Evolutionary conservation across 2,797 vertebrate species (phyloP).

Genomic region (Cossypha caffra): DNA sequence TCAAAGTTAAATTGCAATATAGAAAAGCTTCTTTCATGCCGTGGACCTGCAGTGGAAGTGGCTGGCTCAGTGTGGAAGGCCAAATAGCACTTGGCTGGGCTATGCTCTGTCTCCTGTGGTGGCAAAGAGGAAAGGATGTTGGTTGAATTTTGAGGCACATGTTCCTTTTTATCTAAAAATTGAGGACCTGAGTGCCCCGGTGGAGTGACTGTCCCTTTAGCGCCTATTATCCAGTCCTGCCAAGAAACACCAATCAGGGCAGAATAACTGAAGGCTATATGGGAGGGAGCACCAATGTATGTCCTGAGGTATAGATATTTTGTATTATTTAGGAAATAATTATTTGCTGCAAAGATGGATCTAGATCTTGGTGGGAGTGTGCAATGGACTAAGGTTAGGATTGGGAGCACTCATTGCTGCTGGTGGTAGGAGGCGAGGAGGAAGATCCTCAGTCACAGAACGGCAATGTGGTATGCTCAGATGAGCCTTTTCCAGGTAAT

Average conservation of each 20-base stretch:
- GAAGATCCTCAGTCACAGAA: neutral
- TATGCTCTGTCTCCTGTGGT: rapidly evolving
- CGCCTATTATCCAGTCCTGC: neutral
- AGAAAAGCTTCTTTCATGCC: neutral
- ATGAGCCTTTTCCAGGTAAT: neutral
- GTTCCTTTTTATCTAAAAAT: neutral
- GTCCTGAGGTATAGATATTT: neutral
- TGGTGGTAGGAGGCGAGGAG: neutral
- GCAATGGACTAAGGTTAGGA: neutral
- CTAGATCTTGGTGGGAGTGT: neutral
- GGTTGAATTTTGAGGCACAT: neutral
- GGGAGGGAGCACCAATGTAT: neutral
- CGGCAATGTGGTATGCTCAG: neutral
- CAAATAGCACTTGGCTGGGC: neutral
- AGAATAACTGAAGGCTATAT: neutral
- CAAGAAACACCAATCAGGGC: neutral
- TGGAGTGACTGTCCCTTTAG: neutral
- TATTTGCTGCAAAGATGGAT: neutral
- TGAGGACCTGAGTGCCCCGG: rapidly evolving
- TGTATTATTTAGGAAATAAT: neutral
- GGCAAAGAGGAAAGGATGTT: neutral
- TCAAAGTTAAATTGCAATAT: neutral
- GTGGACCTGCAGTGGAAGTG: neutral
- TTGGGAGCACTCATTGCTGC: neutral
- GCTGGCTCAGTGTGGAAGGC: neutral